phyloP scores from a whole-genome alignment of 2,113 vertebrate genomes.

The Pitta sordida region DNA sequence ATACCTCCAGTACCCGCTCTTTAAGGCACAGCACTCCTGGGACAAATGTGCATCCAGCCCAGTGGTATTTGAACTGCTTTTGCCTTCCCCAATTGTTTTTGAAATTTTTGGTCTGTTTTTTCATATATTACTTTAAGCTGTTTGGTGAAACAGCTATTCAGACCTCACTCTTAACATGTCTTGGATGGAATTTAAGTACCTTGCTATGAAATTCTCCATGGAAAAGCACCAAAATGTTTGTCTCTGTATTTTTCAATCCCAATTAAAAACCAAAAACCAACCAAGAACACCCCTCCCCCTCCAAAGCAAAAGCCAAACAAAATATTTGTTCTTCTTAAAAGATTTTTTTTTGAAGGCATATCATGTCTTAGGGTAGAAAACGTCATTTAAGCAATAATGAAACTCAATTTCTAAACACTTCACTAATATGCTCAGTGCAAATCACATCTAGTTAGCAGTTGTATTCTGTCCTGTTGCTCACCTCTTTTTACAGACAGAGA shows the following conservation, averaged over 20 bases:
- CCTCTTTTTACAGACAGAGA: background rate
- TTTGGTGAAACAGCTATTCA: background rate
- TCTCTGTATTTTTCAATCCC: background rate
- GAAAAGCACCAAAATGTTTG: background rate
- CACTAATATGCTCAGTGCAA: background rate
- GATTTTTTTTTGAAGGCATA: background rate
- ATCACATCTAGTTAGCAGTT: background rate
- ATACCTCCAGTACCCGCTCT: background rate
- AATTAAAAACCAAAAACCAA: background rate
- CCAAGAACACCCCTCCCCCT: background rate
- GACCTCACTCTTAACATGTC: background rate
- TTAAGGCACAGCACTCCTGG: background rate
- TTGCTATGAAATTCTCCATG: background rate
- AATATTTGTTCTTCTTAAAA: background rate
- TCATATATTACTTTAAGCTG: background rate
- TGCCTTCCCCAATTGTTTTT: background rate
- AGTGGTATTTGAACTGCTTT: background rate
- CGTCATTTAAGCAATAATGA: accelerated
- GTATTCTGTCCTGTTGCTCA: background rate
- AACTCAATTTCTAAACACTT: background rate
- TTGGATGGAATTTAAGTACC: background rate
- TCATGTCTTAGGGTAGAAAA: background rate
- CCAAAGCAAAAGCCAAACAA: background rate
- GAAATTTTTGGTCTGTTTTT: background rate
- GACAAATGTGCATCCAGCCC: background rate